A percentile compares a stretch with the other conserved stretches of the same genome.
Evolutionary conservation across 2,113 vertebrate genomes (phyloP).

Genomic region (Mesembrinibis cayennensis): DNA sequence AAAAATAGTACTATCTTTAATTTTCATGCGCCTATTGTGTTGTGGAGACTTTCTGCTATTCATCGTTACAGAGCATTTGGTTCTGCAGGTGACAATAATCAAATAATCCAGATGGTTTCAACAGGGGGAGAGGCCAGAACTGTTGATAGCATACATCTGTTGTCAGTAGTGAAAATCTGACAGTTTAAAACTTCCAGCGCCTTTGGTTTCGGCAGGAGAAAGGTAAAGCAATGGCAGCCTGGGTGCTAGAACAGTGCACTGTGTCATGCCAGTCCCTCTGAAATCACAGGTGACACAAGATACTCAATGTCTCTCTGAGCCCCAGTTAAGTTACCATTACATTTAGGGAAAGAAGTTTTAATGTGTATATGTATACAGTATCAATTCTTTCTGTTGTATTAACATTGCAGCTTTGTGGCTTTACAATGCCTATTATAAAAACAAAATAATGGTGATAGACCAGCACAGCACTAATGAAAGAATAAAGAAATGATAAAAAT

Average conservation of each 20-base stretch:
- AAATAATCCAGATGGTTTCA: background rate
- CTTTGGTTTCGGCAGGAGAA: background rate
- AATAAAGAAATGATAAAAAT: background rate
- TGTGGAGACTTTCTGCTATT: background rate
- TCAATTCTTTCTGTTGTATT: background rate
- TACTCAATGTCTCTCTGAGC: background rate
- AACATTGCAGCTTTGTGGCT: background rate
- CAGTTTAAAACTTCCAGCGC: background rate
- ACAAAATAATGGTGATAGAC: background rate
- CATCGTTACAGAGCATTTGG: background rate
- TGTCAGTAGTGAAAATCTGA: background rate
- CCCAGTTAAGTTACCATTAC: background rate
- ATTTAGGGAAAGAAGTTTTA: background rate
- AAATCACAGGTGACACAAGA: background rate
- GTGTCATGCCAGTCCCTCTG: background rate
- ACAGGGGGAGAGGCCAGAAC: background rate
- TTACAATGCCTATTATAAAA: background rate
- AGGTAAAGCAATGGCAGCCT: background rate
- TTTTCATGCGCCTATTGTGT: background rate
- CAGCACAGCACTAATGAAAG: background rate
- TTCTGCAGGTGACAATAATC: background rate
- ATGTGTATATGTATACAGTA: background rate
- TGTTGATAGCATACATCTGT: background rate
- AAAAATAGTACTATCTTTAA: background rate
- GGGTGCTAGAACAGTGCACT: no score